phyloP scores from a whole-genome alignment of 2,888 invertebrate genomes.

The Ormyrus pomaceus region DNA sequence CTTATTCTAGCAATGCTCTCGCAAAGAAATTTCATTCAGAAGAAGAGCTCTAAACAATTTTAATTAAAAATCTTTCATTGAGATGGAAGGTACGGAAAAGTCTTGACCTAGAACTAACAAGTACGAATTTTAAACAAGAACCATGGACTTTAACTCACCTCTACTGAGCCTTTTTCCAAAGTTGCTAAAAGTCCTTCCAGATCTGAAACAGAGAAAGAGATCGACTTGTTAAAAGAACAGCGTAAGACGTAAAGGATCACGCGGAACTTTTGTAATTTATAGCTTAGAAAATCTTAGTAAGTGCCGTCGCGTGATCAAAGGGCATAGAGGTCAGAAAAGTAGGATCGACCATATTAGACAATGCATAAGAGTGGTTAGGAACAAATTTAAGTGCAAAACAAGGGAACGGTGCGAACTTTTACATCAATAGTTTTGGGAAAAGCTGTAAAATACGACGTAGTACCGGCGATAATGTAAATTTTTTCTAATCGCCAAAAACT shows the following conservation, averaged over 20 bases:
- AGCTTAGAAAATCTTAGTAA: conserved; percentile 65
- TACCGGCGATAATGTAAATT: too few species aligned
- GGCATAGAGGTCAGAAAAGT: conserved; percentile 36
- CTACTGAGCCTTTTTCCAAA: conserved; percentile 55
- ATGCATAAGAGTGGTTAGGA: conserved; percentile 7
- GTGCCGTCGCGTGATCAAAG: conserved; percentile 63
- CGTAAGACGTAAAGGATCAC: conserved; percentile 58
- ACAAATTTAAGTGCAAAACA: background rate
- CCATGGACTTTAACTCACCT: conserved; percentile 61
- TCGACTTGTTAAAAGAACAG: conserved; percentile 56
- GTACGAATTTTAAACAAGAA: conserved; percentile 49
- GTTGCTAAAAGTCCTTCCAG: conserved; percentile 59
- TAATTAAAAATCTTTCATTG: conserved; percentile 36
- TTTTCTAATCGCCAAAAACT: too few species aligned
- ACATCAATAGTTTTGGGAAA: too few species aligned
- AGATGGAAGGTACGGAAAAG: conserved; percentile 32
- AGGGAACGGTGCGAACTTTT: background rate
- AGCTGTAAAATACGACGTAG: too few species aligned
- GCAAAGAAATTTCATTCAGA: conserved; percentile 19
- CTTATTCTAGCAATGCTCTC: background rate
- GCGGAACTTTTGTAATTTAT: conserved; percentile 70
- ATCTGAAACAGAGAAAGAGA: conserved; percentile 67
- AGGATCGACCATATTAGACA: conserved; percentile 19
- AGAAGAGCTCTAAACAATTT: conserved; percentile 24
- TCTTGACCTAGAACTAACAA: conserved; percentile 34